These are phyloP conservation scores for Nasua narica DNA, from an alignment of 2,797 vertebrate genomes.

Conservation along the genomic window DNA sequence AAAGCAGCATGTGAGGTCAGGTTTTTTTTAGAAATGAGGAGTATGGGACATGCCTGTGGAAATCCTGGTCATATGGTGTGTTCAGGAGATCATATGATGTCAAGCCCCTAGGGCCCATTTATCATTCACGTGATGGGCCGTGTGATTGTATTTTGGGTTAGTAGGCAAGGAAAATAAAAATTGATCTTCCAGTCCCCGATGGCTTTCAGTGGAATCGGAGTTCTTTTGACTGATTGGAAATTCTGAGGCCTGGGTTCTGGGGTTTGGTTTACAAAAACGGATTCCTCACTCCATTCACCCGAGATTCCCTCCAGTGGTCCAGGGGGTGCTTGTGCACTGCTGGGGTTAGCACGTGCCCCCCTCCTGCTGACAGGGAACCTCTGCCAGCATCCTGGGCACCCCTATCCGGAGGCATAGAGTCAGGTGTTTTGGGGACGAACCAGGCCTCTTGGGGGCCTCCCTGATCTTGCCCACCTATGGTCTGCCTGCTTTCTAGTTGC, in stretches of 20 bases:
- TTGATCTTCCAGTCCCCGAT: background rate
- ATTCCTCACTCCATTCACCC: background rate
- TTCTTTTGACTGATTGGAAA: background rate
- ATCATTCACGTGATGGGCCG: background rate
- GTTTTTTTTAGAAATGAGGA: background rate
- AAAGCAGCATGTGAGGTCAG: background rate
- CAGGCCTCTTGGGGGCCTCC: background rate
- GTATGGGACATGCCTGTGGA: background rate
- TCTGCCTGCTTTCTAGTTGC: slow-evolving; percentile 85
- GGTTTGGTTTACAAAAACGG: background rate
- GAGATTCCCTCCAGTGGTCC: background rate
- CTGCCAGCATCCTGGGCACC: background rate
- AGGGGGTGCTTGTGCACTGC: background rate
- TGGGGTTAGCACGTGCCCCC: background rate
- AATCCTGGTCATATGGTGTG: background rate
- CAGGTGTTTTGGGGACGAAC: background rate
- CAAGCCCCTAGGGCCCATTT: background rate
- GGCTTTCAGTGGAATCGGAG: background rate
- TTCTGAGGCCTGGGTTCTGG: background rate
- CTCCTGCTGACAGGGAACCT: background rate
- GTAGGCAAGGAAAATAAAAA: background rate
- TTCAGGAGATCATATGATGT: background rate
- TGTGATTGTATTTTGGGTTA: background rate
- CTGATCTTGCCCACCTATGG: background rate
- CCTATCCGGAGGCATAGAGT: background rate